Base-by-base conservation (phyloP, 35 echinoderm and acorn worm genomes). In the Ptychodera flava region DNA sequence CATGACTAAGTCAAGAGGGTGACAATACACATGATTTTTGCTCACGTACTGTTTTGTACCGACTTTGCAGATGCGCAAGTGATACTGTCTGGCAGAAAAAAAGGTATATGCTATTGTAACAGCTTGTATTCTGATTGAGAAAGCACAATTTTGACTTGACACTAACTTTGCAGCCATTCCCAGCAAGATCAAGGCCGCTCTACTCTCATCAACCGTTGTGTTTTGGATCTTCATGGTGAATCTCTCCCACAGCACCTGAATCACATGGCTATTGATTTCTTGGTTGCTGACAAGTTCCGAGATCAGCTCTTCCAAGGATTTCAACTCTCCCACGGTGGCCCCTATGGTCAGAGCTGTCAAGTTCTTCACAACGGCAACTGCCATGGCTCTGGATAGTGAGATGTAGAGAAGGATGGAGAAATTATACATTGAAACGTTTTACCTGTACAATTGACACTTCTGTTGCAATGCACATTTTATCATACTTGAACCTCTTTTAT, bases 101-200 rank as follows among this genome's bases (percentile, higher is more conserved):
- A n/a, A n/a, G n/a, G n/a, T n/a, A n/a, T n/a, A n/a, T n/a, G n/a
- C n/a, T n/a, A n/a, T n/a, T n/a, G n/a, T n/a, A n/a, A n/a, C n/a
- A n/a, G n/a, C n/a, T n/a, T n/a, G n/a, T n/a, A n/a, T n/a, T n/a
- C n/a, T n/a, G n/a, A n/a, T n/a, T n/a, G n/a, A n/a, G n/a, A n/a
- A n/a, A 64, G 22, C 45, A 64, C 22, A 64, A 22, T 64, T 64
- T 64, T 6, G 16, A 6, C 38, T 87, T 77, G 1, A 28, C 1
- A 92, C 86, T 38, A 90, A 99, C 92, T 92, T 82, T 28, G 92
- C 96, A 89, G 92, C 92, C 96, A 99, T 99, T n/a, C 90, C 93
- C 0, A 99, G 34, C 33, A 99, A 64, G 27, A 90, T 85, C 15
- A 99, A 80, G 2, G 96, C 96, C 1, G 88, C 92, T 78, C 92